Evolutionary conservation across 2,888 invertebrate genomes (phyloP).

Genomic region (Melinaea menophilus): DNA sequence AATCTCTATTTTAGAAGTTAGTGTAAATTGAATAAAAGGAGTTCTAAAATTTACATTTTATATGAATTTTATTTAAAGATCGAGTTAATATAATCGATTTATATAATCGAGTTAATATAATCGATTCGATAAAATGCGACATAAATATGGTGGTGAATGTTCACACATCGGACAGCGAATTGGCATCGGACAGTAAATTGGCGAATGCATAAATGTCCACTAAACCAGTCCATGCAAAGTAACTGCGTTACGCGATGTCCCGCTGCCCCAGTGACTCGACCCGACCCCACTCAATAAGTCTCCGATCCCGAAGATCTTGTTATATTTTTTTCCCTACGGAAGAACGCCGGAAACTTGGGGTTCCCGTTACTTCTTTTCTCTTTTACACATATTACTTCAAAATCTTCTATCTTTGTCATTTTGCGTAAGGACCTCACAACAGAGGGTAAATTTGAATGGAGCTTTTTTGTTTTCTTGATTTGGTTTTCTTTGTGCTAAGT

Average conservation of each 20-base stretch:
- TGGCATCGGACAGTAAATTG: too few relatives aligned
- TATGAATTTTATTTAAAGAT: too few relatives aligned
- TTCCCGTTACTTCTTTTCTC: constrained; percentile 57
- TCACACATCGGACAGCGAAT: too few relatives aligned
- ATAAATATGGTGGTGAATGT: too few relatives aligned
- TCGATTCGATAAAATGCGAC: too few relatives aligned
- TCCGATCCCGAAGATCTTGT: constrained; percentile 41
- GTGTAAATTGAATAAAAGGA: too few relatives aligned
- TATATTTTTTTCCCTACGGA: constrained; percentile 49
- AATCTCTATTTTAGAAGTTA: too few relatives aligned
- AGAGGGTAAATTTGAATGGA: constrained; percentile 51
- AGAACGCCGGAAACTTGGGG: constrained; percentile 60
- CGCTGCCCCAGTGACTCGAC: constrained; percentile 57
- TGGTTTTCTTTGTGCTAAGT: constrained; percentile 30
- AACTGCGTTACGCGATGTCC: constrained; percentile 38
- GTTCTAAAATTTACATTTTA: too few relatives aligned
- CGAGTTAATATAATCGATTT: too few relatives aligned
- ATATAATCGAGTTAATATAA: too few relatives aligned
- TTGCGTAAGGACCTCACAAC: constrained; percentile 30
- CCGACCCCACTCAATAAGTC: constrained; percentile 24
- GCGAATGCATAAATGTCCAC: too few relatives aligned
- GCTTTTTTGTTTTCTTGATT: constrained; percentile 46
- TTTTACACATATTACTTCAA: constrained; percentile 16
- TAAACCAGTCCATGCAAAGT: too few relatives aligned
- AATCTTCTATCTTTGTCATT: constrained; percentile 23